A percentile compares a stretch with the other conserved stretches of the same genome.
Conservation (phyloP, 2,113 vertebrate species). For the Nasalis larvatus region DNA sequence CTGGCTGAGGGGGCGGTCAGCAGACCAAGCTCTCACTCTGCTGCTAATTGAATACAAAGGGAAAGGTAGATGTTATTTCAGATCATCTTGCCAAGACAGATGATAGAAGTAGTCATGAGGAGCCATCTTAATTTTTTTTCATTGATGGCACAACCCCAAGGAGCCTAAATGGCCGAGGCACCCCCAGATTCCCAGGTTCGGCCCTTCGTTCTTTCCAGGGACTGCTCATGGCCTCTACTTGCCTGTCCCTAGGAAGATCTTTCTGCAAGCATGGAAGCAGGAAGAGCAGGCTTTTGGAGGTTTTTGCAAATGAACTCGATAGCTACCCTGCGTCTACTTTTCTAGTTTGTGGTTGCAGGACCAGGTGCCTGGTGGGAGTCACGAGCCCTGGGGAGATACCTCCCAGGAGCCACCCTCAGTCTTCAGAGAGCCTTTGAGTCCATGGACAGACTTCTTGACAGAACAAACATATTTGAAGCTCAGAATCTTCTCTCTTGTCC, state of each 20-base stretch:
- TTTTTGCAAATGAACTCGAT: not conserved
- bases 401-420: not conserved
- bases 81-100: not conserved
- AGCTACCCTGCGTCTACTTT: not conserved
- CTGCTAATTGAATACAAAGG: conserved; percentile 23
- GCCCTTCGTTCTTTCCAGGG: not conserved
- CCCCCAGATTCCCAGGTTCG: not conserved
- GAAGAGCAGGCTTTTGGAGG: not conserved
- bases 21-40: not conserved
- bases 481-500: not conserved
- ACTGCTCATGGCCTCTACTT: not conserved
- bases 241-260: not conserved
- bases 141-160: not conserved
- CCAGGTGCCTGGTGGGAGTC: not conserved
- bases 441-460: not conserved
- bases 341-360: not conserved
- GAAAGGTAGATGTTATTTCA: not conserved
- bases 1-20: not conserved
- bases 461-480: not conserved
- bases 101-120: not conserved
- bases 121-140: not conserved
- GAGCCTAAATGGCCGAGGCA: not conserved
- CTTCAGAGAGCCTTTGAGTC: not conserved
- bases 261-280: not conserved
- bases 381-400: not conserved